Percentiles rank a stretch among this genome's conserved stretches.
Conservation (phyloP, 2,797 vertebrate genomes). For the Lophotriccus pileatus region DNA sequence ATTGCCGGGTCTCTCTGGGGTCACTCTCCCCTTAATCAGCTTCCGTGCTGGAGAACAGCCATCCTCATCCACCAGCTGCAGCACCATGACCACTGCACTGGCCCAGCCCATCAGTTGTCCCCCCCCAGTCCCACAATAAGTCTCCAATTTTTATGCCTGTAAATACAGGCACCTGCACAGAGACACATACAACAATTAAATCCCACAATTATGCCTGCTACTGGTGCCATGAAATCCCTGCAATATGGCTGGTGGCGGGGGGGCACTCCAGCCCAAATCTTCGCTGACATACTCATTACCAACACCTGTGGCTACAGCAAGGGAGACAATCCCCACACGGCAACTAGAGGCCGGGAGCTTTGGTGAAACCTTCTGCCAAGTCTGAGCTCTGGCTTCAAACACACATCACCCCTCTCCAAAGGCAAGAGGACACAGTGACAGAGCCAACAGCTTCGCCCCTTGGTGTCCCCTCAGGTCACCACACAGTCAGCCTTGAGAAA, state of each 20-base stretch:
- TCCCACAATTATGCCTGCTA: rapidly evolving
- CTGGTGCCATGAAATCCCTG: neutral
- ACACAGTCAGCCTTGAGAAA: rapidly evolving
- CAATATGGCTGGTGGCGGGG: neutral
- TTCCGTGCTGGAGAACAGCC: neutral
- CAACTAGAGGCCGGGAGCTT: neutral
- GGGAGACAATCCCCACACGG: rapidly evolving
- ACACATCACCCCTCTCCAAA: neutral
- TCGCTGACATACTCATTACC: neutral
- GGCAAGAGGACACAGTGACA: neutral
- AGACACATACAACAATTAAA: neutral
- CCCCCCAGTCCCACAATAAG: neutral
- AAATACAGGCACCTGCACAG: neutral
- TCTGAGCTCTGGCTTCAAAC: neutral
- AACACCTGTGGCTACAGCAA: rapidly evolving
- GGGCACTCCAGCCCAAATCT: neutral
- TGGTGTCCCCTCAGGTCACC: rapidly evolving
- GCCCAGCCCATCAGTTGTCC: neutral
- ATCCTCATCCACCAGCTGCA: neutral
- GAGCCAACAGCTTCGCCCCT: neutral
- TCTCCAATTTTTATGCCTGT: neutral
- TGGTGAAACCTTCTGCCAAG: neutral
- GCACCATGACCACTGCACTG: rapidly evolving
- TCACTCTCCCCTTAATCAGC: neutral
- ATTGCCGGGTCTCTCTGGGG: neutral